Evolutionary conservation across 1,140 invertebrate species (phyloP).

Genomic region (Nephotettix cincticeps): DNA sequence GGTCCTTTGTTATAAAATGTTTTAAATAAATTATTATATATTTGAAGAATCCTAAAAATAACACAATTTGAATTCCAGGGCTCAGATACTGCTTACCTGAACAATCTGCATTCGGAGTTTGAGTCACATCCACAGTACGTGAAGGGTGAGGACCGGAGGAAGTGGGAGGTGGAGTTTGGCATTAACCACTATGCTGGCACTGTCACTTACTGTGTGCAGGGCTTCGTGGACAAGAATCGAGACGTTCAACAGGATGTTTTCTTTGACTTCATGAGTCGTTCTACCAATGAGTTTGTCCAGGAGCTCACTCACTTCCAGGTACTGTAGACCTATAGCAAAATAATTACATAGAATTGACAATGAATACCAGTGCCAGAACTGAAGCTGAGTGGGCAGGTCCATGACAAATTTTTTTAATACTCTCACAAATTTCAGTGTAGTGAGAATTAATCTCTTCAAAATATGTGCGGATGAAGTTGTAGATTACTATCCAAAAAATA

Average conservation of each 20-base stretch:
- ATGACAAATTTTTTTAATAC: too few relatives aligned
- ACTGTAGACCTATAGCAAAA: too few relatives aligned
- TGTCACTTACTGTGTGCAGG: constrained; percentile 88
- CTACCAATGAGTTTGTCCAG: constrained; percentile 82
- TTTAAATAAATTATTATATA: too few relatives aligned
- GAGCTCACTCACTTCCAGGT: constrained; percentile 84
- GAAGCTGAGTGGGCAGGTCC: too few relatives aligned
- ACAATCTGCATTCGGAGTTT: constrained; percentile 88
- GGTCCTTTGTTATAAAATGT: not conserved
- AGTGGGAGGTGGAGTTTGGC: constrained; percentile 91
- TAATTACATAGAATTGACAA: too few relatives aligned
- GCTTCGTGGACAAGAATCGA: constrained; percentile 97
- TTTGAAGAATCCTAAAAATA: too few relatives aligned
- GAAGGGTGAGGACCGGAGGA: constrained; percentile 80
- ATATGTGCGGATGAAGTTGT: too few relatives aligned
- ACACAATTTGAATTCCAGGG: too few relatives aligned
- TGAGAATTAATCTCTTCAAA: too few relatives aligned
- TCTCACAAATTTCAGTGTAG: too few relatives aligned
- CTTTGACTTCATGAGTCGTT: constrained; percentile 88
- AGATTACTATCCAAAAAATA: too few relatives aligned
- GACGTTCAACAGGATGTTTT: constrained; percentile 94
- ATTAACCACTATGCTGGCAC: constrained; percentile 93
- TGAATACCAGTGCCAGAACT: too few relatives aligned
- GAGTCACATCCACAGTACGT: constrained; percentile 82
- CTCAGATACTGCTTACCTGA: constrained; percentile 85